These are phyloP conservation scores for Acronicta leporina DNA, from an alignment of 2,888 invertebrate species.

Conservation along the genomic window DNA sequence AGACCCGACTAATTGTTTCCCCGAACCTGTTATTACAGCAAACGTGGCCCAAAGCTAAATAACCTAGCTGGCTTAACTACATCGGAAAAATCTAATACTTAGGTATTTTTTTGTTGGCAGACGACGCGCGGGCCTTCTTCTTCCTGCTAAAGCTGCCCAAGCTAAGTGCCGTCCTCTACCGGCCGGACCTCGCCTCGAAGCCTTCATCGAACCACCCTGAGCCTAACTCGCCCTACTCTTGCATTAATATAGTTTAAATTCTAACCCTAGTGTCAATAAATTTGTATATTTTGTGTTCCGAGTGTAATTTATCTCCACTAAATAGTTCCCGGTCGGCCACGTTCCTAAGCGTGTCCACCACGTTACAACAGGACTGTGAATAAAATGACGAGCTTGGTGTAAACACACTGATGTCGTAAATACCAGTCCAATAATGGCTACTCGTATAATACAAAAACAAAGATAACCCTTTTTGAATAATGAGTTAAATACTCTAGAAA, in stretches of 20 bases:
- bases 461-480: constrained; percentile 43
- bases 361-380: constrained; percentile 42
- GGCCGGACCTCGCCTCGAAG: too few relatives aligned
- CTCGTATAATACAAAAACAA: constrained; percentile 35
- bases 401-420: constrained; percentile 58
- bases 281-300: too few relatives aligned
- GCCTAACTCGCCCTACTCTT: too few relatives aligned
- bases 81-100: constrained; percentile 63
- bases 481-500: constrained; percentile 57
- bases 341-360: too few relatives aligned
- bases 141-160: too few relatives aligned
- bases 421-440: constrained; percentile 53
- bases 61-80: constrained; percentile 49
- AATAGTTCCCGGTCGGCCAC: too few relatives aligned
- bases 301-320: too few relatives aligned
- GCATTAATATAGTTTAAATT: too few relatives aligned
- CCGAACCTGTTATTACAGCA: constrained; percentile 80
- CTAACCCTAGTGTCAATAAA: too few relatives aligned
- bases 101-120: constrained; percentile 55
- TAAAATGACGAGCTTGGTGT: constrained; percentile 59
- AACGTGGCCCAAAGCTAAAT: constrained; percentile 66
- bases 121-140: too few relatives aligned
- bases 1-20: constrained; percentile 83
- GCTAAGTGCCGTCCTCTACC: too few relatives aligned
- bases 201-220: too few relatives aligned